These are phyloP conservation scores for Oscheius sp. DNA, from an alignment of 1,140 invertebrate species.

Conservation along the genomic window DNA sequence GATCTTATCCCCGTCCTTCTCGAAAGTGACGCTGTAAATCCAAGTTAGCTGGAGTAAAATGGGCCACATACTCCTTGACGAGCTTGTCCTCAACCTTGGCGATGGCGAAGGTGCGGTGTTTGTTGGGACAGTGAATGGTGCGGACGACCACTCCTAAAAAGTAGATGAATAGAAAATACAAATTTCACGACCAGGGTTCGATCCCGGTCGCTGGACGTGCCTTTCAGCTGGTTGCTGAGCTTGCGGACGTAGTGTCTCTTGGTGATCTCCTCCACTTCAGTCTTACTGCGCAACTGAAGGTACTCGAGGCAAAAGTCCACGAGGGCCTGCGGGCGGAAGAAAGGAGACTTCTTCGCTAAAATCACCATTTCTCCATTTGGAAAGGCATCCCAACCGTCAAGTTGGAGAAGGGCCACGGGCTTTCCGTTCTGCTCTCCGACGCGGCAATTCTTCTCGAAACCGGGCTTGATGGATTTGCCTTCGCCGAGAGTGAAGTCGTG, in stretches of 20 bases:
- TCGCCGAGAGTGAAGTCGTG: constrained; percentile 9
- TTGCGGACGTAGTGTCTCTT: not conserved
- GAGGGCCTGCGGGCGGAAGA: constrained; percentile 8
- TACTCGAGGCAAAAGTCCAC: not conserved
- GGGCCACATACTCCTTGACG: constrained; percentile 1
- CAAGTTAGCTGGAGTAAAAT: no score
- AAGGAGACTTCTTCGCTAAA: constrained; percentile 28
- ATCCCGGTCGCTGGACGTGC: no score
- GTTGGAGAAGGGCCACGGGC: not conserved
- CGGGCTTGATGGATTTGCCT: constrained; percentile 22
- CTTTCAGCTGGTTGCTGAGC: not conserved
- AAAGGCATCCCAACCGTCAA: no score
- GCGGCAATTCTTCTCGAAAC: constrained; percentile 22
- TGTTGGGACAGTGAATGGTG: constrained; percentile 25
- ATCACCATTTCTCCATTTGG: no score
- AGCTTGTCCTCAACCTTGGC: not conserved
- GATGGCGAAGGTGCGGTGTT: not conserved
- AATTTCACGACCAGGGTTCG: no score
- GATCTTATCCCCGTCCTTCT: constrained; percentile 9
- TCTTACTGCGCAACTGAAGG: not conserved
- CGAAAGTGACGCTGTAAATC: constrained; percentile 21
- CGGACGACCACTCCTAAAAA: constrained; percentile 16
- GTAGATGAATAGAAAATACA: no score
- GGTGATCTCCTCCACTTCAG: not conserved
- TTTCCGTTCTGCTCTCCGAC: constrained; percentile 6